phyloP scores from a whole-genome alignment of 2,888 invertebrate genomes.

The Belgica antarctica region DNA sequence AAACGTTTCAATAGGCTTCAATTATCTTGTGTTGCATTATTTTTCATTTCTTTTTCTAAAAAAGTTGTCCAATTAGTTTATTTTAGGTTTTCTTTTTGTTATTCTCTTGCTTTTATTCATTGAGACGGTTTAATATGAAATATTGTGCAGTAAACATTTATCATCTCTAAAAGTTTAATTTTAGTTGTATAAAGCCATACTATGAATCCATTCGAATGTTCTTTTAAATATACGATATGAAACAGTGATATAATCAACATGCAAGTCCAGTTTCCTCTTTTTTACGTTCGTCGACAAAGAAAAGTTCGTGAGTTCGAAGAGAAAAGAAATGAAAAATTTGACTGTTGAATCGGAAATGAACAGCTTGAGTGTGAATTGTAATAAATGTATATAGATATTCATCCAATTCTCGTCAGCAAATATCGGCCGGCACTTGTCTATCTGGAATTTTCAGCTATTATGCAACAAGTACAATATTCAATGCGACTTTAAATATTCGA shows the following conservation, averaged over 20 bases:
- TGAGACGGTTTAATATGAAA: slow-evolving; percentile 43
- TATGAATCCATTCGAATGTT: slow-evolving; percentile 39
- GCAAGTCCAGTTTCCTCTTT: slow-evolving; percentile 31
- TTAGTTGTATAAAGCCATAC: slow-evolving; percentile 43
- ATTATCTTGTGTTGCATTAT: slow-evolving; percentile 19
- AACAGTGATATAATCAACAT: slow-evolving; percentile 45
- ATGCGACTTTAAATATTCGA: slow-evolving; percentile 1
- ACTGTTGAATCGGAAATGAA: too few relatives aligned
- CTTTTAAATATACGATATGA: slow-evolving; percentile 44
- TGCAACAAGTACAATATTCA: slow-evolving; percentile 28
- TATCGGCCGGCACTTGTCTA: neutral
- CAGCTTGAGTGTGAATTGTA: neutral
- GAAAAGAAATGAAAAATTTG: too few relatives aligned
- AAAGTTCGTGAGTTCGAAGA: too few relatives aligned
- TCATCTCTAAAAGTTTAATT: slow-evolving; percentile 37
- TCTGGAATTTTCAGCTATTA: slow-evolving; percentile 4
- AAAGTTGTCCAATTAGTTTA: slow-evolving; percentile 36
- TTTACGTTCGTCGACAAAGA: too few relatives aligned
- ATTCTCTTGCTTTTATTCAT: slow-evolving; percentile 11
- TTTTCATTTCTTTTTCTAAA: slow-evolving; percentile 9
- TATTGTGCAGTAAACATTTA: slow-evolving; percentile 44
- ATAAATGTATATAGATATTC: slow-evolving; percentile 12
- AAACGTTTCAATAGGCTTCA: slow-evolving; percentile 39
- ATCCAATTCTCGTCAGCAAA: slow-evolving; percentile 1
- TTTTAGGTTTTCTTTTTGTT: slow-evolving; percentile 34